Evolutionary conservation across 2,113 vertebrate genomes (phyloP).

Genomic region (Caretta caretta): DNA sequence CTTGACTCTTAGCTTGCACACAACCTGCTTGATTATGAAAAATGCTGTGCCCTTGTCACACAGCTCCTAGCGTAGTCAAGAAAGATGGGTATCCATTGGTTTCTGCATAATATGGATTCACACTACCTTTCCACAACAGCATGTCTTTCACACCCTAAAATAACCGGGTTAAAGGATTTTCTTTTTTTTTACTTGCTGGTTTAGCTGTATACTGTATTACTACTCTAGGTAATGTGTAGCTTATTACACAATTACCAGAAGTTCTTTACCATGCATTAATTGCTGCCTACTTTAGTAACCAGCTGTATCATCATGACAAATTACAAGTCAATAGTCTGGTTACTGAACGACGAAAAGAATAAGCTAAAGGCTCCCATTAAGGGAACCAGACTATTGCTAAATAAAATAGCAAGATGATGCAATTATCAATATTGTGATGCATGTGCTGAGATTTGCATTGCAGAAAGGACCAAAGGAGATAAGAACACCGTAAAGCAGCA

Average conservation of each 20-base stretch:
- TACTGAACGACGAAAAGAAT: slow-evolving; percentile 8
- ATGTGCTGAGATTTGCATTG: accelerated
- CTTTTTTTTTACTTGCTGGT: neutral
- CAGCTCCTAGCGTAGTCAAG: neutral
- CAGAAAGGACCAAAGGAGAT: neutral
- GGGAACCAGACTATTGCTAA: neutral
- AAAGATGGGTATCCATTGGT: slow-evolving; percentile 68
- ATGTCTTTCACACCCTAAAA: slow-evolving; percentile 59
- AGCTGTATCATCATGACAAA: slow-evolving; percentile 49
- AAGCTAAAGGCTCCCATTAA: neutral
- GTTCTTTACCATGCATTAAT: slow-evolving; percentile 68
- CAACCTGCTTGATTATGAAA: slow-evolving; percentile 69
- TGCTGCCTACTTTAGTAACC: slow-evolving; percentile 72
- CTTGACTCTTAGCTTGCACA: slow-evolving; percentile 69
- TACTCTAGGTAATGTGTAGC: slow-evolving; percentile 66
- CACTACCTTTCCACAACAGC: slow-evolving; percentile 53
- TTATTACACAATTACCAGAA: slow-evolving; percentile 68
- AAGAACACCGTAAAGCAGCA: accelerated
- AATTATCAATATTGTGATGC: accelerated
- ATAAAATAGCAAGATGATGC: neutral
- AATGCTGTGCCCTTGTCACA: slow-evolving; percentile 67
- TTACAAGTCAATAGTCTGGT: slow-evolving; percentile 25
- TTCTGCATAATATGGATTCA: slow-evolving; percentile 66
- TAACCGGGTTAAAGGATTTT: slow-evolving; percentile 46
- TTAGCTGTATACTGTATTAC: slow-evolving; percentile 59